Evolutionary conservation across 2,888 invertebrate genomes (phyloP), one percentile per base, ranked within the genome.

Genomic region (Cremastinae sp.): DNA sequence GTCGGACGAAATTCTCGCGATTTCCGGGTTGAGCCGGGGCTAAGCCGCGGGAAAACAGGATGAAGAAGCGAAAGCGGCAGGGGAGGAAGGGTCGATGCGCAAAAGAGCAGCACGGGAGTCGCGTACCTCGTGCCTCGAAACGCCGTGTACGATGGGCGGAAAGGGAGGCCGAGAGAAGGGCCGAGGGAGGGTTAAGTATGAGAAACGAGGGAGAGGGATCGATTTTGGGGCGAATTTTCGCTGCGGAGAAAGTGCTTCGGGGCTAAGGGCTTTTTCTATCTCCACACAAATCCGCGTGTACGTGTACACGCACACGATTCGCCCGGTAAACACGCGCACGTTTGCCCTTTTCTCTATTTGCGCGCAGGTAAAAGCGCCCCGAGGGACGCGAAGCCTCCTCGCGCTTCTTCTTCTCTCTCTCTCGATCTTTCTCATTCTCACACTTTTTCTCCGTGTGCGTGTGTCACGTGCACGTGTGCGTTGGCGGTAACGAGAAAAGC

Each of bases 151-250:
- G n/a, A n/a, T n/a, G n/a, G n/a, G n/a, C n/a, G n/a, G 41, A 18
- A 18, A 38, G 22, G 10, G 14, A 65, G 59, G 59, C 70, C 58
- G 47, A 59, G 66, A 45, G 61, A 61, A 59, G 74, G 62, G 28
- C 28, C 28, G 28, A 28, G 28, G 28, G 75, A 78, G 73, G 78
- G 78, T 75, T 78, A 74, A 78, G 78, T 71, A 75, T 78, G 78
- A 78, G 78, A 78, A 78, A 78, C 78, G 75, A 75, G 78, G 75
- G 70, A 74, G 78, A 78, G 75, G 66, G 74, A 78, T 78, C 75
- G 78, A 78, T 78, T 76, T 73, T 75, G 62, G 75, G 61, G 70
- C 70, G 78, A 78, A 70, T 75, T 78, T 75, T 75, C 74, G 74
- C 65, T 71, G 58, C 75, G 72, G 62, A 53, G 69, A 73, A 69